Evolutionary conservation across 2,888 invertebrate species (phyloP), one percentile per base, ranked within the genome.

Genomic region (Ochropleura plecta): DNA sequence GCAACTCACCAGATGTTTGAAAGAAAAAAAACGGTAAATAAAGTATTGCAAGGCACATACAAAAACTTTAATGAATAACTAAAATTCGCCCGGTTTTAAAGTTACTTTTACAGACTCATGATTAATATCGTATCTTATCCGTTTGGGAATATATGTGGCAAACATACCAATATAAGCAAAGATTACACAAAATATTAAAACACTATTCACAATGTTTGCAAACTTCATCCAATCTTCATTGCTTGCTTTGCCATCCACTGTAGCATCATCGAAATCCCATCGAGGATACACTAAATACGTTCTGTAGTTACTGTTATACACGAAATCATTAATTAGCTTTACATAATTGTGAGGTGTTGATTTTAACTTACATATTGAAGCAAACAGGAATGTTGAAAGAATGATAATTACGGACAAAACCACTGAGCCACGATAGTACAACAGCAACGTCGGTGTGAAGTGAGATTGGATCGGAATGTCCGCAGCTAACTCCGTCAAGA

Each of bases 341-440:
- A 94, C 68, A 81, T 85, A 87, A 12, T 40, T 18, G 6, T 89
- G 83, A 0, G 91, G 85, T 0, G 66, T 20, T 0, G 67, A 77
- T 6, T 60, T 70, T 42, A 63, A 86, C 12, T 75, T 86, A 49
- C 86, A 86, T 3, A 93, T 48, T 42, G 48, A 75, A 53, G 66
- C 78, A 44, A 93, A 84, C 30, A 81, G 1, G 0, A 92, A 82
- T 0, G 91, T 90, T 0, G 89, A 51, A 14, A 90, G 10, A 7
- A 91, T 14, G 0, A 86, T 70, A 7, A 88, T 40, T 0, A 79
- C 20, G 0, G 89, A 91, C 18, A 92, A 69, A 49, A 91, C 18
- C 5, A 91, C 48, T 0, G 93, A 94, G 0, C 85, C 84, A 3
- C 90, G 84, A 18, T 90, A 88, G 65, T 91, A 94, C 4, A 88